These are phyloP conservation scores for Mirza zaza DNA, from an alignment of 2,113 vertebrate species.

Conservation along the genomic window DNA sequence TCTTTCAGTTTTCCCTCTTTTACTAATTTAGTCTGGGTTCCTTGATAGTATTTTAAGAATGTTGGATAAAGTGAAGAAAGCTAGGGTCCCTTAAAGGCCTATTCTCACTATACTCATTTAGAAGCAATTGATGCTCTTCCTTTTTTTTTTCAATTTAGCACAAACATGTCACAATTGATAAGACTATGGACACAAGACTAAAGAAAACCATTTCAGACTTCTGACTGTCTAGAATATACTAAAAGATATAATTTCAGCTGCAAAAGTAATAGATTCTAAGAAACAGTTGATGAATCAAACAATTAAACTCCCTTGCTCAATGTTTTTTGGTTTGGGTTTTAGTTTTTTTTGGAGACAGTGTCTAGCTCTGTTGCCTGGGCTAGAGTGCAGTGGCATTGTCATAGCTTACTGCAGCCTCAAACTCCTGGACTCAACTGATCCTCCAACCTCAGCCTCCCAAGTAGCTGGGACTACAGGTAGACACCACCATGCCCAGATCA, in stretches of 20 bases:
- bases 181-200: neutral
- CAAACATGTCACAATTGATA: neutral
- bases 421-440: neutral
- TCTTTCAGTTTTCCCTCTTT: constrained; percentile 11
- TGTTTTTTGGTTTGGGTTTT: neutral
- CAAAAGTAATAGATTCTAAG: constrained; percentile 31
- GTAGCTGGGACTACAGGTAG: no score
- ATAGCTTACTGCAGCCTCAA: neutral
- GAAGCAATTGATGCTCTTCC: neutral
- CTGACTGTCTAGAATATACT: neutral
- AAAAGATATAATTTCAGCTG: constrained; percentile 16
- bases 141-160: constrained; percentile 50
- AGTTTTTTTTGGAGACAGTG: neutral
- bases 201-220: constrained; percentile 6
- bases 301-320: constrained; percentile 16
- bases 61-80: constrained; percentile 20
- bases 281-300: constrained; percentile 14
- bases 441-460: no score
- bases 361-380: neutral
- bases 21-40: neutral
- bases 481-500: neutral
- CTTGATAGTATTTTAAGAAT: constrained; percentile 34
- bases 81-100: neutral
- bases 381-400: neutral
- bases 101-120: neutral